Percentiles rank a stretch among this genome's conserved stretches.
These are phyloP conservation scores for Alauda arvensis DNA, from an alignment of 2,797 vertebrate species.

Conservation along the genomic window DNA sequence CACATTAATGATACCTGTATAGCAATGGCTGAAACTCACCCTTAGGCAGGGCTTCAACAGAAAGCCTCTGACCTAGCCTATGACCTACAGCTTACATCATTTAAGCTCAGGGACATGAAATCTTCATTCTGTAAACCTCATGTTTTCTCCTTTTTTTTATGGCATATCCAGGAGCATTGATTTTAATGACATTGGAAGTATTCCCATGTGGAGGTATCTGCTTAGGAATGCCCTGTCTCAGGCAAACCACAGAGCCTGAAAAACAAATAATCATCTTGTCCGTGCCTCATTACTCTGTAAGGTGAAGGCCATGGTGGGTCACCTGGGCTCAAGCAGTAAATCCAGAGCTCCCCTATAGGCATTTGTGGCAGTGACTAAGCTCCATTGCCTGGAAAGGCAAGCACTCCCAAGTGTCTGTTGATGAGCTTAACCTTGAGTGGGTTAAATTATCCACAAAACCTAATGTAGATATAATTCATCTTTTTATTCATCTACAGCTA, in stretches of 20 bases:
- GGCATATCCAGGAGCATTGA: neutral
- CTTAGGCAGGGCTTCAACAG: neutral
- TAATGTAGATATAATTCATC: neutral
- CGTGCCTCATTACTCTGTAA: neutral
- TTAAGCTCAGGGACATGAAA: neutral
- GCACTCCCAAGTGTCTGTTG: accelerated
- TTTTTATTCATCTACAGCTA: neutral
- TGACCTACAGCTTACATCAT: neutral
- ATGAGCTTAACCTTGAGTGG: neutral
- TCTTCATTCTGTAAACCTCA: neutral
- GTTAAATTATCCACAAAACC: neutral
- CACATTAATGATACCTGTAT: neutral
- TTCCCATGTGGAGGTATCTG: neutral
- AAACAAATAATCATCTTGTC: neutral
- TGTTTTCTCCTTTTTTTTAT: neutral
- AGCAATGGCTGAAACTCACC: neutral
- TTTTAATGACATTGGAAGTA: neutral
- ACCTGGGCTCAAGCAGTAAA: neutral
- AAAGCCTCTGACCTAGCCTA: neutral
- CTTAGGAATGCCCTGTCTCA: neutral
- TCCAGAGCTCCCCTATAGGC: neutral
- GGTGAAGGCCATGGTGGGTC: neutral
- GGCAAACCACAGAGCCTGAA: neutral
- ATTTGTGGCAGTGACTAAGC: neutral
- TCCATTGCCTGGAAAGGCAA: neutral